Evolutionary conservation across 2,888 invertebrate species (phyloP).

Genomic region (Sialis lutaria): DNA sequence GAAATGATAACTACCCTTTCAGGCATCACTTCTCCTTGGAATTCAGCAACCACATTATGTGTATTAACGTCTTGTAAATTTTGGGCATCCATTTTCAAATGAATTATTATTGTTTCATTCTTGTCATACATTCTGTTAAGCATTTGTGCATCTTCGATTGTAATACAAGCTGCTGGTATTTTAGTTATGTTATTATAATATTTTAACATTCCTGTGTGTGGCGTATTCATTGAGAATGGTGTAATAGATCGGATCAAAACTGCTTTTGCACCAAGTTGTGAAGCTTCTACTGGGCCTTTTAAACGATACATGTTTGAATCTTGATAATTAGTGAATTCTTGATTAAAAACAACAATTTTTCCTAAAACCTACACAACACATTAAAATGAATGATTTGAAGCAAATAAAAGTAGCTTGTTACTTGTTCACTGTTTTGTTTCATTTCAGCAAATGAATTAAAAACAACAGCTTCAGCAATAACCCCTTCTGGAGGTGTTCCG

Average conservation of each 20-base stretch:
- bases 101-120: slow-evolving; percentile 32
- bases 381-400: slow-evolving; percentile 3
- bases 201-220: slow-evolving; percentile 57
- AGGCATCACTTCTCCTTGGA: slow-evolving; percentile 31
- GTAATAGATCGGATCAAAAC: slow-evolving; percentile 57
- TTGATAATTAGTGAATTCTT: slow-evolving; percentile 45
- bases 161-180: slow-evolving; percentile 60
- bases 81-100: slow-evolving; percentile 46
- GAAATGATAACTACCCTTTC: slow-evolving; percentile 53
- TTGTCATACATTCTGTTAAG: slow-evolving; percentile 38
- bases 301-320: slow-evolving; percentile 46
- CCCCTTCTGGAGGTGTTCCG: slow-evolving; percentile 50
- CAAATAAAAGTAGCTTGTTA: slow-evolving; percentile 17
- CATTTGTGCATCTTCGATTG: slow-evolving; percentile 62
- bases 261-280: slow-evolving; percentile 58
- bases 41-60: slow-evolving; percentile 56
- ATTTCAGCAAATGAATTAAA: slow-evolving; percentile 51
- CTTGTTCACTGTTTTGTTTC: slow-evolving; percentile 28
- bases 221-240: slow-evolving; percentile 57
- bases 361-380: slow-evolving; percentile 29
- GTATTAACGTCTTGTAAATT: slow-evolving; percentile 38
- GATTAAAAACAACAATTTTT: slow-evolving; percentile 65
- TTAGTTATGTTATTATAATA: slow-evolving; percentile 38
- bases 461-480: slow-evolving; percentile 53
- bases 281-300: slow-evolving; percentile 47